These are phyloP conservation scores for Dione vanillae DNA, from an alignment of 2,888 invertebrate species.

Conservation along the genomic window DNA sequence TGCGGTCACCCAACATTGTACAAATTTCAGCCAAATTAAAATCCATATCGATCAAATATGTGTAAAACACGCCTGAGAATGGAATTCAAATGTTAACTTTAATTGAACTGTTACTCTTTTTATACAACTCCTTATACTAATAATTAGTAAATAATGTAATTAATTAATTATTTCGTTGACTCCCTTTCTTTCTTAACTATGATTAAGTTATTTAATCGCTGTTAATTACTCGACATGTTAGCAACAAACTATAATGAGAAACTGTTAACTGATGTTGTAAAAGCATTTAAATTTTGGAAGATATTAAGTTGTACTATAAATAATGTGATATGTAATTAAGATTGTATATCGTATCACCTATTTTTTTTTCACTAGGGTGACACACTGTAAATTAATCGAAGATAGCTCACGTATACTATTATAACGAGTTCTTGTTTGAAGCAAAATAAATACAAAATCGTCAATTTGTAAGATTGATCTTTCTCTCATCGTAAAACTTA, in stretches of 20 bases:
- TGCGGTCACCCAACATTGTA: constrained; percentile 30
- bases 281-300: too few relatives aligned
- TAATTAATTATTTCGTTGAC: constrained; percentile 11
- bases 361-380: too few relatives aligned
- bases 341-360: too few relatives aligned
- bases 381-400: too few relatives aligned
- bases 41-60: constrained; percentile 19
- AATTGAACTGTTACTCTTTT: neutral
- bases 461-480: too few relatives aligned
- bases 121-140: neutral
- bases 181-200: neutral
- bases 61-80: neutral
- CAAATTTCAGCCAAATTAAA: constrained; percentile 36
- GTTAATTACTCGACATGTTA: neutral
- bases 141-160: constrained; percentile 15
- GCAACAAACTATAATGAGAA: neutral
- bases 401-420: too few relatives aligned
- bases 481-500: too few relatives aligned
- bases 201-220: neutral
- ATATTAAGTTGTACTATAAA: too few relatives aligned
- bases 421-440: too few relatives aligned
- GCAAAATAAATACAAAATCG: too few relatives aligned
- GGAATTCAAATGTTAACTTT: constrained; percentile 3
- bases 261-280: neutral
- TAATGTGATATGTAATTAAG: too few relatives aligned